phyloP scores from a whole-genome alignment of 2,888 invertebrate species.

The Fabriciana adippe region DNA sequence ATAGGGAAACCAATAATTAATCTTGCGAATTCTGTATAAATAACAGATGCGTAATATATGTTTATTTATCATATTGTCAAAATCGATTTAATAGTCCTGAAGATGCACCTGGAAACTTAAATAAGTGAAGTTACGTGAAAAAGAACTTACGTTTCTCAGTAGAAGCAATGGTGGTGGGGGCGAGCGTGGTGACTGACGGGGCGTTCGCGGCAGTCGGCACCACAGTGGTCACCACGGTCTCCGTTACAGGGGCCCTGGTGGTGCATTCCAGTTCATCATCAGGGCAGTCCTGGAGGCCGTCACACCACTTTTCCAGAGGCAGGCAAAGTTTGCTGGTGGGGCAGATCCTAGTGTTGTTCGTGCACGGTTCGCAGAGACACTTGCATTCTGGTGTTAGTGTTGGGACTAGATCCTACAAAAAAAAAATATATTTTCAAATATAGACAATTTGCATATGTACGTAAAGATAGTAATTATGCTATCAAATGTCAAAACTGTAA shows the following conservation, averaged over 20 bases:
- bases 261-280: constrained; percentile 90
- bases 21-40: no score
- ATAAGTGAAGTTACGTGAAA: neutral
- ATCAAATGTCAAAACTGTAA: no score
- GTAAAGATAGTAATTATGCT: no score
- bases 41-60: no score
- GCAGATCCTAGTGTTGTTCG: constrained; percentile 85
- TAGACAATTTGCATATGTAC: no score
- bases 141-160: constrained; percentile 43
- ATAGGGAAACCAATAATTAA: no score
- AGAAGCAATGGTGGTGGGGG: constrained; percentile 32
- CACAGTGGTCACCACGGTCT: constrained; percentile 46
- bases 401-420: constrained; percentile 77
- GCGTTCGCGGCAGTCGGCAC: constrained; percentile 52
- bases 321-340: constrained; percentile 89
- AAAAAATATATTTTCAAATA: neutral
- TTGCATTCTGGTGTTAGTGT: constrained; percentile 84
- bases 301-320: constrained; percentile 87
- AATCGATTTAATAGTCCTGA: no score
- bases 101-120: no score
- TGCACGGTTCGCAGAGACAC: constrained; percentile 89
- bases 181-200: constrained; percentile 39
- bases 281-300: constrained; percentile 90
- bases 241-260: constrained; percentile 51
- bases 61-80: no score